Evolutionary conservation across 2,888 invertebrate genomes (phyloP).

Genomic region (Sclerodermus sp.): DNA sequence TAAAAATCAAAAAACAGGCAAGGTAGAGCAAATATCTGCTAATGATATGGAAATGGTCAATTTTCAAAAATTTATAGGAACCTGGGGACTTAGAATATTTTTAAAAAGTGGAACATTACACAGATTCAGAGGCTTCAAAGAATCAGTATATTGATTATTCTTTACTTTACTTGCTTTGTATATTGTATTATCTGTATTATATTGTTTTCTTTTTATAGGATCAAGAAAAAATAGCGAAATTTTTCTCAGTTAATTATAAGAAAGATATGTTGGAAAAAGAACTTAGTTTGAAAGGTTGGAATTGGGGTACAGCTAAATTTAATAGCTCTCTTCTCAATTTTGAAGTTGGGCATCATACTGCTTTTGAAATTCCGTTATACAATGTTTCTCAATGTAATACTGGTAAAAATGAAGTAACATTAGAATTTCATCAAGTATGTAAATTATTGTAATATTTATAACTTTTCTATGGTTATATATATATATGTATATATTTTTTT

Average conservation of each 20-base stretch:
- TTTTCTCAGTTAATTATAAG: conserved; percentile 80
- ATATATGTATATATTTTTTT: background rate
- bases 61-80: conserved; percentile 90
- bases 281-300: conserved; percentile 95
- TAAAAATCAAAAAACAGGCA: conserved; percentile 95
- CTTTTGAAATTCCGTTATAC: conserved; percentile 94
- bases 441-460: background rate
- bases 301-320: conserved; percentile 97
- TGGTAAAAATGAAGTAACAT: conserved; percentile 96
- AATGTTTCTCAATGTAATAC: conserved; percentile 95
- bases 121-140: conserved; percentile 93
- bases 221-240: conserved; percentile 89
- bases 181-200: conserved; percentile 1
- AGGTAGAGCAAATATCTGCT: conserved; percentile 85
- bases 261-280: conserved; percentile 90
- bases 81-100: conserved; percentile 86
- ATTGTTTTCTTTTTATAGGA: conserved; percentile 64
- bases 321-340: conserved; percentile 84
- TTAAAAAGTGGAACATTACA: conserved; percentile 87
- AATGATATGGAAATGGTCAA: conserved; percentile 87
- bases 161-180: background rate
- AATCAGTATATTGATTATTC: conserved; percentile 64
- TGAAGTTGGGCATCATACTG: conserved; percentile 79
- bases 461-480: too few species aligned
- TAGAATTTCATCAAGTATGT: conserved; percentile 92